Evolutionary conservation across 2,888 invertebrate genomes (phyloP).

Genomic region (Synergus gifuensis): DNA sequence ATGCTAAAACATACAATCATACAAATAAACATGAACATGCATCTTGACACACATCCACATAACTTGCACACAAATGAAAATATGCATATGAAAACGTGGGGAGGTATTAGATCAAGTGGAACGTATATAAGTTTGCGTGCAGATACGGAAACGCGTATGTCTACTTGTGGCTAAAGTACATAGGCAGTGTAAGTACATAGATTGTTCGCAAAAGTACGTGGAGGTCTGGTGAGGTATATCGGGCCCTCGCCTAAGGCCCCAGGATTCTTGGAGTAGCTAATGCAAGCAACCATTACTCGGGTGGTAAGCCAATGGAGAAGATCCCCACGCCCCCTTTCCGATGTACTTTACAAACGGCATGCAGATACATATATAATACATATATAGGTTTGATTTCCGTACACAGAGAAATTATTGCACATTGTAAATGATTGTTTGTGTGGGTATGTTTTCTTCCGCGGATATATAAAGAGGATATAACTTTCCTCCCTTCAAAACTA

Average conservation of each 20-base stretch:
- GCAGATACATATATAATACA: conserved; percentile 73
- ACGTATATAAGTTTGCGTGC: background rate
- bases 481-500: no score
- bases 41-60: background rate
- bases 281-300: conserved; percentile 76
- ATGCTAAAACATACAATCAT: no score
- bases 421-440: background rate
- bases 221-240: conserved; percentile 3
- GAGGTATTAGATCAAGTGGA: background rate
- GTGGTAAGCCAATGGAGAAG: conserved; percentile 77
- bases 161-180: background rate
- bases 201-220: background rate
- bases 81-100: background rate
- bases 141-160: background rate
- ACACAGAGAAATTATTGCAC: background rate
- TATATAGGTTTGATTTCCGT: conserved; percentile 55
- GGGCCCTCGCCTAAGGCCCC: conserved; percentile 62
- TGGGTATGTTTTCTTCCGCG: background rate
- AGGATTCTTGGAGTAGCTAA: conserved; percentile 69
- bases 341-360: conserved; percentile 72
- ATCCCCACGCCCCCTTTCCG: conserved; percentile 77
- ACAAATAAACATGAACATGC: background rate
- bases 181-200: conserved; percentile 18
- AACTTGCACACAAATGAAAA: no score
- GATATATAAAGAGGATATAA: no score